Percentiles rank a stretch among this genome's conserved stretches.
These are phyloP conservation scores for Rhinichthys klamathensis DNA, from an alignment of 2,113 vertebrate genomes.

Conservation along the genomic window DNA sequence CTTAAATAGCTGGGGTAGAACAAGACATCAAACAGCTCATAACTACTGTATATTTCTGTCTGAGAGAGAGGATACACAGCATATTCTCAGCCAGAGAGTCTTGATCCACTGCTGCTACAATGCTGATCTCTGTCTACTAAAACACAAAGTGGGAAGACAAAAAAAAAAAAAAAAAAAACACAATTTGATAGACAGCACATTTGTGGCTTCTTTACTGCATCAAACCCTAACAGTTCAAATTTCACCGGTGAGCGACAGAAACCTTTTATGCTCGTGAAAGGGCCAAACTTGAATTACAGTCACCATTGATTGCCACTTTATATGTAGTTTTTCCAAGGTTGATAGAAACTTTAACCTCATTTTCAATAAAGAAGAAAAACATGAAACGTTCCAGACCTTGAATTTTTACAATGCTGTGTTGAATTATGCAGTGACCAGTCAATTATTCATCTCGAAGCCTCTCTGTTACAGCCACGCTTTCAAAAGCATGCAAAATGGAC, in stretches of 20 bases:
- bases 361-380: slow-evolving; percentile 94
- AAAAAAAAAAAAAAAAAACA: slow-evolving; percentile 40
- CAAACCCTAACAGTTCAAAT: slow-evolving; percentile 54
- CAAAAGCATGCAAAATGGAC: slow-evolving; percentile 97
- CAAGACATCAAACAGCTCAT: slow-evolving; percentile 70
- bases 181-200: slow-evolving; percentile 62
- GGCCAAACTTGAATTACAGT: slow-evolving; percentile 77
- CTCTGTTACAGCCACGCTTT: slow-evolving; percentile 93
- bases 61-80: slow-evolving; percentile 61
- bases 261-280: slow-evolving; percentile 48
- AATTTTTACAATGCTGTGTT: slow-evolving; percentile 98
- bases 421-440: slow-evolving; percentile 99
- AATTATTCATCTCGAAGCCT: slow-evolving; percentile 98
- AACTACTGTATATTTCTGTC: slow-evolving; percentile 67
- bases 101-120: neutral
- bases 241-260: slow-evolving; percentile 41
- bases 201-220: slow-evolving; percentile 60
- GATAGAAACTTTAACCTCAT: slow-evolving; percentile 99
- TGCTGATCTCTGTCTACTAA: neutral
- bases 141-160: neutral
- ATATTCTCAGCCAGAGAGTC: slow-evolving; percentile 59
- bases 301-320: slow-evolving; percentile 94
- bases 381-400: slow-evolving; percentile 99
- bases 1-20: slow-evolving; percentile 67
- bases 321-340: slow-evolving; percentile 98